Conservation (phyloP, 1,140 invertebrate species). For the Adelges cooleyi region DNA sequence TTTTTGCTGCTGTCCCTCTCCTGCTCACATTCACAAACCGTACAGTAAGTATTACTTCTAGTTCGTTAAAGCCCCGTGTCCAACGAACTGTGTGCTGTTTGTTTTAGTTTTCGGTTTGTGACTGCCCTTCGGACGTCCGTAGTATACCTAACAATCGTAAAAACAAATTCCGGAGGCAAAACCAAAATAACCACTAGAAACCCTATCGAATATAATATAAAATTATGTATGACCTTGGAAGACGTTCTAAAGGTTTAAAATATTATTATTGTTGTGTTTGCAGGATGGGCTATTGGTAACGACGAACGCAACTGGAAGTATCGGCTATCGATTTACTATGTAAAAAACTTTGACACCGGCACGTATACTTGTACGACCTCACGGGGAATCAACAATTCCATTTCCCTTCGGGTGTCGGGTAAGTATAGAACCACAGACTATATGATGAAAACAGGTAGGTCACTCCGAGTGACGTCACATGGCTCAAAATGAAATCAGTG, state of each 20-base stretch:
- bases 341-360: slow-evolving; percentile 59
- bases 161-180: not conserved
- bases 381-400: slow-evolving; percentile 63
- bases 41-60: slow-evolving; percentile 12
- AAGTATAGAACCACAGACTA: too few relatives aligned
- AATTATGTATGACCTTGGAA: too few relatives aligned
- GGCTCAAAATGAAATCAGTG: too few relatives aligned
- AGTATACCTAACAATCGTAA: not conserved
- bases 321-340: slow-evolving; percentile 68
- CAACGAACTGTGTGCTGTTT: slow-evolving; percentile 22
- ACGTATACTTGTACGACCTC: slow-evolving; percentile 73
- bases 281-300: slow-evolving; percentile 65
- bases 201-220: not conserved
- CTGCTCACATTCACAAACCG: not conserved
- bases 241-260: too few relatives aligned
- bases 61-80: slow-evolving; percentile 19
- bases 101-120: not conserved
- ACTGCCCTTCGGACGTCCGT: too few relatives aligned
- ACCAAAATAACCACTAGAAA: not conserved
- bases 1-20: not conserved
- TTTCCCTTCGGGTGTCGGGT: slow-evolving; percentile 66
- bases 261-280: slow-evolving; percentile 33
- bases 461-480: too few relatives aligned
- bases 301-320: slow-evolving; percentile 69
- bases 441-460: too few relatives aligned